Percentiles rank a stretch among this genome's conserved stretches.
phyloP scores from a whole-genome alignment of 2,888 invertebrate genomes.

The Lapara coniferarum region DNA sequence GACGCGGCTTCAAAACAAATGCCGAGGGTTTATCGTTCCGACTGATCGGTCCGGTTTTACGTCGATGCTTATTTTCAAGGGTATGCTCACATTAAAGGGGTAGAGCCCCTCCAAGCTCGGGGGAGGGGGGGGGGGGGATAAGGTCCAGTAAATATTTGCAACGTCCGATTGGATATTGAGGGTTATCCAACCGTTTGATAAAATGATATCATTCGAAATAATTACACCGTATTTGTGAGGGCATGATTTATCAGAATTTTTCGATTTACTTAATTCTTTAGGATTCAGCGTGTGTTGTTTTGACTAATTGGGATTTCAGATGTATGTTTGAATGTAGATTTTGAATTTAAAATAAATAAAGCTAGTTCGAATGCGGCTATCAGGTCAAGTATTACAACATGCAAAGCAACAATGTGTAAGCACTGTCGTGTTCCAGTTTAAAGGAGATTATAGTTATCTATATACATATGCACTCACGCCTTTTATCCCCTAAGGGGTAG shows the following conservation, averaged over 20 bases:
- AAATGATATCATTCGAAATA: slow-evolving; percentile 33
- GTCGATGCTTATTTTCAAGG: slow-evolving; percentile 37
- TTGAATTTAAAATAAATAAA: background rate
- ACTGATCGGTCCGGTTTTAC: slow-evolving; percentile 42
- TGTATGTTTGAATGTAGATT: background rate
- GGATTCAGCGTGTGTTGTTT: background rate
- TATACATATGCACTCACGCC: too few species aligned
- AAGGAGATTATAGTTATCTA: too few species aligned
- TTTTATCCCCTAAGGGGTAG: too few species aligned
- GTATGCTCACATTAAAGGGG: slow-evolving; percentile 40
- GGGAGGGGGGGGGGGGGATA: slow-evolving; percentile 5
- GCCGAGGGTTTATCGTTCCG: slow-evolving; percentile 40
- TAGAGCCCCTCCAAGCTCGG: slow-evolving; percentile 8
- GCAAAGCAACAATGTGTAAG: too few species aligned
- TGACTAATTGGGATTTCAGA: background rate
- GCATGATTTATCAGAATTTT: slow-evolving; percentile 26
- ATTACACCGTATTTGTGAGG: slow-evolving; percentile 27
- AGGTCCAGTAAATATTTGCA: slow-evolving; percentile 41
- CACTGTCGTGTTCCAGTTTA: too few species aligned
- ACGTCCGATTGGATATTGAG: slow-evolving; percentile 32
- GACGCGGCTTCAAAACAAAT: slow-evolving; percentile 39
- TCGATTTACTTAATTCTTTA: background rate
- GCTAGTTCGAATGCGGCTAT: too few species aligned
- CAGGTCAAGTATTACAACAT: too few species aligned
- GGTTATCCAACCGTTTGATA: slow-evolving; percentile 38